Percentiles rank a stretch among this genome's conserved stretches.
Evolutionary conservation across 2,797 vertebrate species (phyloP).

Genomic region (Rhadinocentrus ornatus): DNA sequence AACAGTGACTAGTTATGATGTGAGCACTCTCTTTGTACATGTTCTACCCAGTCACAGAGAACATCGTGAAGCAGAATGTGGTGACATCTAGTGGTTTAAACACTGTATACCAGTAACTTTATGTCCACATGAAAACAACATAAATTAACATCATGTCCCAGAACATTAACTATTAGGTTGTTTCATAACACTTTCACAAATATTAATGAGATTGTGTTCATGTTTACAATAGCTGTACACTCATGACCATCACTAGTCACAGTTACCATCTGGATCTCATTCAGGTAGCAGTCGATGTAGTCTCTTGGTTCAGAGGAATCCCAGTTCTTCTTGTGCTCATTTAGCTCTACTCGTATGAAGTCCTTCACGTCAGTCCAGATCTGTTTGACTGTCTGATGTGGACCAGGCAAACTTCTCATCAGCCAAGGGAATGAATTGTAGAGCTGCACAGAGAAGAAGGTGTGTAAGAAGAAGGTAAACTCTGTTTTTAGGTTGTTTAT

Average conservation of each 20-base stretch:
- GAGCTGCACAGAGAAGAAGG: constrained; percentile 35
- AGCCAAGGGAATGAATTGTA: constrained; percentile 72
- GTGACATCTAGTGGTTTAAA: too few species aligned
- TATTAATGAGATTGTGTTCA: too few species aligned
- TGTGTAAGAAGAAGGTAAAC: not conserved
- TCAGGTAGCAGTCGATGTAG: constrained; percentile 86
- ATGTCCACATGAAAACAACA: too few species aligned
- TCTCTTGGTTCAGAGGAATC: constrained; percentile 75
- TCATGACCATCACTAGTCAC: not conserved
- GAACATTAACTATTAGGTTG: too few species aligned
- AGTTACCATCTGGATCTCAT: constrained; percentile 80
- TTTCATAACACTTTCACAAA: too few species aligned
- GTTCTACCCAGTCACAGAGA: too few species aligned
- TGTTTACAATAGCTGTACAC: too few species aligned
- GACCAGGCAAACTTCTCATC: constrained; percentile 80
- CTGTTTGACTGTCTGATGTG: constrained; percentile 68
- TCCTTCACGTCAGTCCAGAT: constrained; percentile 44
- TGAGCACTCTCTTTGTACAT: too few species aligned
- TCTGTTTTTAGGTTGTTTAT: too few species aligned
- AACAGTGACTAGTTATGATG: not conserved
- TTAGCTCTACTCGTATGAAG: constrained; percentile 65
- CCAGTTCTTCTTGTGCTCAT: constrained; percentile 78
- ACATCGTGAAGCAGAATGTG: too few species aligned
- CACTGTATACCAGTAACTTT: too few species aligned
- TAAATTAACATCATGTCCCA: too few species aligned